Evolutionary conservation across 2,113 vertebrate genomes (phyloP), one percentile per base, ranked within the genome.

Genomic region (Galeopterus variegatus): DNA sequence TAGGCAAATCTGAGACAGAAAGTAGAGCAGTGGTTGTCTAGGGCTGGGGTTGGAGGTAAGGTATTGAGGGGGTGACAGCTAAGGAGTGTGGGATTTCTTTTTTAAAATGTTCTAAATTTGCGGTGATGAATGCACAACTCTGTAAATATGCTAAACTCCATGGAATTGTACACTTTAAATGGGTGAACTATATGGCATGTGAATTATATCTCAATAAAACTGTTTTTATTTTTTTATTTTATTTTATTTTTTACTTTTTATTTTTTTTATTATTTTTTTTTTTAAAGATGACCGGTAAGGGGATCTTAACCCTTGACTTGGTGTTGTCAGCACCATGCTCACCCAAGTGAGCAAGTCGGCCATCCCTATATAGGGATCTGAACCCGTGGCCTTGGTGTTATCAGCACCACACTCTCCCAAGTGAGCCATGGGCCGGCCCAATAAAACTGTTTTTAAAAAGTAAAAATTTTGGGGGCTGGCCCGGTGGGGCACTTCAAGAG

Each of bases 391-490:
- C 41, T 41, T 41, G 41, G 41, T 41, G 41, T 41, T 41, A 41
- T 41, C 41, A 41, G 41, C 41, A 41, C 41, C 41, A 41, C 41
- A 41, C 41, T 41, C 41, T 41, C 41, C 41, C 41, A 4, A 41
- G 41, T 41, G 41, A 41, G 41, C 41, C 41, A 41, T 4, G 41
- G 41, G 41, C 41, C 41, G 41, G 41, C 56, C 75, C 50, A 94
- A 75, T 87, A 76, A 92, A 92, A 24, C 28, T 69, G 23, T 62
- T 94, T 96, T 94, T 88, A 45, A 76, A 95, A 94, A 92, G 67
- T 31, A 50, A 95, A 95, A n/a, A 26, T 14, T 36, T 36, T 21
- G n/a, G n/a, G n/a, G n/a, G n/a, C n/a, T n/a, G n/a, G n/a, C n/a
- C n/a, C n/a, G n/a, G n/a, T n/a, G n/a, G n/a, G n/a, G n/a, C n/a